Evolutionary conservation across 2,888 invertebrate genomes (phyloP).

Genomic region (Alloscopus bannaensis): DNA sequence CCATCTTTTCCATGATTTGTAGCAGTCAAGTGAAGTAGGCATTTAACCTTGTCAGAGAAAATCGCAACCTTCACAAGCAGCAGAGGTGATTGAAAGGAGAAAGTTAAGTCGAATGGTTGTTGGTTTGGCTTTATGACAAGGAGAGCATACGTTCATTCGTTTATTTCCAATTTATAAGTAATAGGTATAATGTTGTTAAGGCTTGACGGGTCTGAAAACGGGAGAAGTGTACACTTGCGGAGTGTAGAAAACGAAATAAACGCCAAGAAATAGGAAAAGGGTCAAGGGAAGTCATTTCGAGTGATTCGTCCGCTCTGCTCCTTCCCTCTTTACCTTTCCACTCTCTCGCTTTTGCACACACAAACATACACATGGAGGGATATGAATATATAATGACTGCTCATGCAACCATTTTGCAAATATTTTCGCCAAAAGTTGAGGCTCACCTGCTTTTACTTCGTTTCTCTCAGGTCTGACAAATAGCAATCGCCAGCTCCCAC

Average conservation of each 20-base stretch:
- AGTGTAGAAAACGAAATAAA: conserved; percentile 8
- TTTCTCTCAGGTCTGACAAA: neutral
- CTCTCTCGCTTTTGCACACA: too few species aligned
- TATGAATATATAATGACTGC: too few species aligned
- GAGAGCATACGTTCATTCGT: neutral
- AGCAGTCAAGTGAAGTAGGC: conserved; percentile 45
- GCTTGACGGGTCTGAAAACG: neutral
- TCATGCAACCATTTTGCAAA: too few species aligned
- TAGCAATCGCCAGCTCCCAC: conserved; percentile 16
- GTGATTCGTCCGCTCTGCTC: conserved; percentile 14
- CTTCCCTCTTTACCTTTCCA: too few species aligned
- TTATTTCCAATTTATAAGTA: conserved; percentile 32
- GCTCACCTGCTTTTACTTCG: conserved; percentile 7
- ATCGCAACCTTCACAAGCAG: conserved; percentile 53
- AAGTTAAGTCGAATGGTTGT: conserved; percentile 43
- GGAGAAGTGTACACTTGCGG: neutral
- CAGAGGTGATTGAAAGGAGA: conserved; percentile 63
- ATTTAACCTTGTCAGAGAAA: conserved; percentile 60
- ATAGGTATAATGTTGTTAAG: neutral
- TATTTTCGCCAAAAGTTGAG: too few species aligned
- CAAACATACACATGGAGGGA: too few species aligned
- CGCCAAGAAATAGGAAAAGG: conserved; percentile 48
- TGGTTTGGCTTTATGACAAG: conserved; percentile 39
- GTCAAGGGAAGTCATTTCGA: conserved; percentile 57
- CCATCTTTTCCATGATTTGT: conserved; percentile 44